A percentile compares a stretch with the other conserved stretches of the same genome.
These are phyloP conservation scores for Nasonia giraulti DNA, from an alignment of 1,140 invertebrate species.

Conservation along the genomic window DNA sequence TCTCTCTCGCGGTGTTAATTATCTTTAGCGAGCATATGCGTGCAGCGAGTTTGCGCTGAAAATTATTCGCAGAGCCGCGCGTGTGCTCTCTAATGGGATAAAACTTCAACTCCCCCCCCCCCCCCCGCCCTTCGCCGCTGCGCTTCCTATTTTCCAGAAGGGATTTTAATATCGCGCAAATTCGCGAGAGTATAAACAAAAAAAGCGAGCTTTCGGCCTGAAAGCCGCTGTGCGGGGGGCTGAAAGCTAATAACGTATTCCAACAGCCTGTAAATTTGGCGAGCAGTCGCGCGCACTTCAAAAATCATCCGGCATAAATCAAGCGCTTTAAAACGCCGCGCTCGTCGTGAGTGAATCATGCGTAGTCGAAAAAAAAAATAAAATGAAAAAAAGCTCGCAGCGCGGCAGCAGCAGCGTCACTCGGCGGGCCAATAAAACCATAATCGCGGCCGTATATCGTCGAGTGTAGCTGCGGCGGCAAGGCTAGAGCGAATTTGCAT, in stretches of 20 bases:
- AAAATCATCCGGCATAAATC: slow-evolving; percentile 44
- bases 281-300: slow-evolving; percentile 17
- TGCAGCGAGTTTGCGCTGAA: neutral
- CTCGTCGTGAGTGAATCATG: slow-evolving; percentile 25
- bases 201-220: neutral
- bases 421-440: slow-evolving; percentile 35
- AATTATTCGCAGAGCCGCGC: neutral
- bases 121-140: no score
- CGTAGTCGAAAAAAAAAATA: slow-evolving; percentile 8
- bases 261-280: slow-evolving; percentile 28
- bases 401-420: slow-evolving; percentile 3
- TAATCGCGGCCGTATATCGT: slow-evolving; percentile 29
- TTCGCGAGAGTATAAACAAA: neutral
- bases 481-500: slow-evolving; percentile 38
- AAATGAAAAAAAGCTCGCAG: neutral
- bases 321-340: slow-evolving; percentile 28
- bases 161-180: neutral
- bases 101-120: neutral
- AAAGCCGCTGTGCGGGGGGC: neutral
- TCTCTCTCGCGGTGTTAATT: neutral
- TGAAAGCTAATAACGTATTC: slow-evolving; percentile 44
- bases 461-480: neutral
- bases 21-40: neutral
- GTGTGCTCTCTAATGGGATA: neutral
- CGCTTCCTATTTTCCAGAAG: neutral